Percentiles rank a stretch among this genome's conserved stretches.
Evolutionary conservation across 2,888 invertebrate genomes (phyloP).

Genomic region (Melikaiella ostensackeni): DNA sequence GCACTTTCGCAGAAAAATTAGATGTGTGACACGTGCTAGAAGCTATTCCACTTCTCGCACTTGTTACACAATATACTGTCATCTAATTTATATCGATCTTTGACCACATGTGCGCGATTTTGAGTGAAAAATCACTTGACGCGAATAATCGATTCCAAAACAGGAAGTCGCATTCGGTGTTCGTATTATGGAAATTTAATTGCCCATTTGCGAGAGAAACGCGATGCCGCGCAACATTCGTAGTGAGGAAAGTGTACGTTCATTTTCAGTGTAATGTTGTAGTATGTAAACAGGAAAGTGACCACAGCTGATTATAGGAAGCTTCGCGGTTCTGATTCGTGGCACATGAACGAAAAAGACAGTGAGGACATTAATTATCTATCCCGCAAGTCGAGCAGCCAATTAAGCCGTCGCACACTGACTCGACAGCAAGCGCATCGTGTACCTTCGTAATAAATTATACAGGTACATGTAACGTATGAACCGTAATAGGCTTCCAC

Average conservation of each 20-base stretch:
- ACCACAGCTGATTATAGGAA: slow-evolving; percentile 55
- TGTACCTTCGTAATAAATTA: not conserved
- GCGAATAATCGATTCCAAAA: slow-evolving; percentile 48
- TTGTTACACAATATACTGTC: too few relatives aligned
- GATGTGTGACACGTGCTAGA: too few relatives aligned
- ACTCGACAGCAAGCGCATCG: not conserved
- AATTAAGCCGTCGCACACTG: not conserved
- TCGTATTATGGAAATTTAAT: slow-evolving; percentile 59
- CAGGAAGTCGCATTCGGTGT: slow-evolving; percentile 52
- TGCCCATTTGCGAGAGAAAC: slow-evolving; percentile 54
- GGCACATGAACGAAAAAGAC: slow-evolving; percentile 48
- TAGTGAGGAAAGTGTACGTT: slow-evolving; percentile 48
- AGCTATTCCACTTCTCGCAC: too few relatives aligned
- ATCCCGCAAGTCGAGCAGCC: slow-evolving; percentile 19
- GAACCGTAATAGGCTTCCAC: too few relatives aligned
- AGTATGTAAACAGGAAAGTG: slow-evolving; percentile 54
- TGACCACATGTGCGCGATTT: not conserved
- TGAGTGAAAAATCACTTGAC: slow-evolving; percentile 38
- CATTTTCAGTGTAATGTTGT: slow-evolving; percentile 44
- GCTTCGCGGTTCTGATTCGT: slow-evolving; percentile 53
- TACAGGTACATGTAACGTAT: not conserved
- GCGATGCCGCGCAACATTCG: slow-evolving; percentile 46
- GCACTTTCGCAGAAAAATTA: too few relatives aligned
- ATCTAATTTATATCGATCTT: not conserved
- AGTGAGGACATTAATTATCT: slow-evolving; percentile 33